Percentiles rank a stretch among this genome's conserved stretches.
phyloP scores from a whole-genome alignment of 2,113 vertebrate genomes.

The Larimichthys polyactis region DNA sequence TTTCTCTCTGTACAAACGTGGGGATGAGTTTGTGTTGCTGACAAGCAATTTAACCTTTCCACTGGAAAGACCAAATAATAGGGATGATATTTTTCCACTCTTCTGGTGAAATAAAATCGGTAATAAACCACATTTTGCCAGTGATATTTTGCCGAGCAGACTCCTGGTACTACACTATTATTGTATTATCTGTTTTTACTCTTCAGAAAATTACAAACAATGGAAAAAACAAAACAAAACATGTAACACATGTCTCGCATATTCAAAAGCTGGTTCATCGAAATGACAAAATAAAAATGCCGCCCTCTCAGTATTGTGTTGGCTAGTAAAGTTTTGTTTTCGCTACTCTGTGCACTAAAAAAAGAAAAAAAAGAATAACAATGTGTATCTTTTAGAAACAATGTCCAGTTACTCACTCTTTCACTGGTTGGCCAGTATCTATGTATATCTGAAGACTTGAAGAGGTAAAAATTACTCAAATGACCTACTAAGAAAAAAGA shows the following conservation, averaged over 20 bases:
- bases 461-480: background rate
- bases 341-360: background rate
- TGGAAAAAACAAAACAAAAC: background rate
- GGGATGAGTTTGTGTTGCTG: constrained; percentile 2
- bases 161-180: background rate
- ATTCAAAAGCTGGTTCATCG: background rate
- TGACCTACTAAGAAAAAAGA: too few species aligned
- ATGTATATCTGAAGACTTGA: background rate
- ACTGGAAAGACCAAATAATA: background rate
- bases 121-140: background rate
- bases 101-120: background rate
- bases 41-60: constrained; percentile 15
- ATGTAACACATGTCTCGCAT: background rate
- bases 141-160: background rate
- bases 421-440: too few species aligned
- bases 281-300: background rate
- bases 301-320: background rate
- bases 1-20: constrained; percentile 30
- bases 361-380: background rate
- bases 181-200: background rate
- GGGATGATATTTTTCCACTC: background rate
- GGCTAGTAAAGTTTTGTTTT: background rate
- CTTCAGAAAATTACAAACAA: background rate
- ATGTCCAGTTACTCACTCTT: constrained; percentile 20
- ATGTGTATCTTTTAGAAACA: background rate